Percentiles rank a stretch among this genome's conserved stretches.
Conservation (phyloP, 2,888 invertebrate genomes). For the Cerceris rybyensis region DNA sequence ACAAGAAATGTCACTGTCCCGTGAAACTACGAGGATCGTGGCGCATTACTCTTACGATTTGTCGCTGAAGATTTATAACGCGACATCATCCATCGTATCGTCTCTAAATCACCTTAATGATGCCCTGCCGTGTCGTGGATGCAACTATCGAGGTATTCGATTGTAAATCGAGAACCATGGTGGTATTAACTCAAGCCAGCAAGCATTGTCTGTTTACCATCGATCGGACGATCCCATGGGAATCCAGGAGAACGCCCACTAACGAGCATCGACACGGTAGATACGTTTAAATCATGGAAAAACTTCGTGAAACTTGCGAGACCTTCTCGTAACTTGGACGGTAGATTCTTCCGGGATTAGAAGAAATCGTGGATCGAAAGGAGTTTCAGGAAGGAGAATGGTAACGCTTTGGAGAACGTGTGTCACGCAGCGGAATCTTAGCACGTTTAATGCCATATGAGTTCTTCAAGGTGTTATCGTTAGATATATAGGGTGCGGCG, state of each 20-base stretch:
- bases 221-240: conserved; percentile 15
- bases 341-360: conserved; percentile 32
- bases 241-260: conserved; percentile 43
- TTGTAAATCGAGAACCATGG: conserved; percentile 12
- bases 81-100: no score
- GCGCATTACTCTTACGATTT: no score
- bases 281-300: conserved; percentile 30
- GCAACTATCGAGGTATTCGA: background rate
- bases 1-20: no score
- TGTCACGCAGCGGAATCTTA: no score
- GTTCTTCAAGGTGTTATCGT: no score
- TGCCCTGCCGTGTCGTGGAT: no score
- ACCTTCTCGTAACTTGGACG: conserved; percentile 49
- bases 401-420: background rate
- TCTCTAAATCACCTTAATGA: no score
- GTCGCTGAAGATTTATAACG: no score
- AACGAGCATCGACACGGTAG: conserved; percentile 51
- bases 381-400: conserved; percentile 18
- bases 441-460: no score
- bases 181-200: conserved; percentile 14
- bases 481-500: no score
- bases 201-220: conserved; percentile 25
- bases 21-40: no score
- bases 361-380: no score
- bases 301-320: conserved; percentile 37